Evolutionary conservation across 2,797 vertebrate species (phyloP), one percentile per base, ranked within the genome.

Genomic region (Leptodactylus fallax): DNA sequence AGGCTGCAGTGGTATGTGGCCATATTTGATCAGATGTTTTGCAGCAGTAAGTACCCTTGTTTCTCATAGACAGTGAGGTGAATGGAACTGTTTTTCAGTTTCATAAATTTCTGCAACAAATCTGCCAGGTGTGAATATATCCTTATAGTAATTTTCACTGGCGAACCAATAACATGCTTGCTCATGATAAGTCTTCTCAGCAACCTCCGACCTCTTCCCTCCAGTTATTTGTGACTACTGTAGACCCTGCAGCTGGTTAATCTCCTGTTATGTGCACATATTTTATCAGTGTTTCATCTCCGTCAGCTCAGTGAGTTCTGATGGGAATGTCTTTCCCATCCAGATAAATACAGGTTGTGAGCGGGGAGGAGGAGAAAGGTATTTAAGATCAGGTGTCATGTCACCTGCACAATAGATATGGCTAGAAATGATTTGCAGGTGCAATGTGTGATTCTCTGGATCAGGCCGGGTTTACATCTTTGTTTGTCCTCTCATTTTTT

Each of bases 301-400:
- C 7, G n/a, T 21, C 49, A 61, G 6, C 60, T 61, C 9, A 2
- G n/a, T 16, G 6, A 65, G 0, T 74, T 72, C 51, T 17, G 69
- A 61, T 11, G 56, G 65, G 51, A 47, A 77, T n/a, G 17, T 67
- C 19, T 19, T 11, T 45, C 21, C 47, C 27, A 7, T 23, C 47
- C 25, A 86, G 63, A 72, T 86, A 86, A 86, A 55, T 80, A 81
- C 51, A 80, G 85, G 85, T 55, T 86, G 19, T 19, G 23, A 84
- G 55, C 6, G 53, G 11, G 7, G 8, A 67, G 63, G 9, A 51
- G 14, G 23, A 21, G 49, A 61, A 17, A 5, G 47, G 23, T 58
- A 71, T 80, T 80, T 23, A 55, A 7, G n/a, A 17, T 87, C 85
- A 74, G 85, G 85, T 87, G 79, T 81, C 61, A 12, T 19, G 80